phyloP scores from a whole-genome alignment of 2,113 vertebrate species.

The Chascanopsetta lugubris region DNA sequence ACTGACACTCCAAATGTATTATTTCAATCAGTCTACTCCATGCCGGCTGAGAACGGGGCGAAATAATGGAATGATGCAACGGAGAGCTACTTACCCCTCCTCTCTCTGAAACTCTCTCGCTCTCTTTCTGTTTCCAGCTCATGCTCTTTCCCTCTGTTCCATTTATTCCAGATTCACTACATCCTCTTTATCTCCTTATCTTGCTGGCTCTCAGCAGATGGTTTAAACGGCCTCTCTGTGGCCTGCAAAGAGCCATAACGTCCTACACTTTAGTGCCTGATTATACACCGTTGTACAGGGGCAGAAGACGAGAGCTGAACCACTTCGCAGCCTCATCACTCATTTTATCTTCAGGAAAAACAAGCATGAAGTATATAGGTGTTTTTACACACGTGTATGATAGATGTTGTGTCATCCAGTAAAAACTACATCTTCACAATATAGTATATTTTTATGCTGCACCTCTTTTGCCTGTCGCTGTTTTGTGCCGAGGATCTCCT shows the following conservation, averaged over 20 bases:
- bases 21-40: constrained; percentile 64
- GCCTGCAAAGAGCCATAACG: background rate
- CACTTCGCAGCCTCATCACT: background rate
- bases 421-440: too few species aligned
- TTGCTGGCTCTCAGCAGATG: background rate
- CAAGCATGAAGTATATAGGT: background rate
- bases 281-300: background rate
- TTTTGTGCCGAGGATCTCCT: too few species aligned
- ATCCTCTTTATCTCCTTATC: background rate
- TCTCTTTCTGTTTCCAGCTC: background rate
- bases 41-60: constrained; percentile 33
- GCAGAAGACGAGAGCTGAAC: background rate
- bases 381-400: background rate
- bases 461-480: too few species aligned
- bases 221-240: constrained; percentile 4
- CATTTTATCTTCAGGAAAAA: background rate
- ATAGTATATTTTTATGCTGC: too few species aligned
- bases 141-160: background rate
- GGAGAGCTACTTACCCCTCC: background rate
- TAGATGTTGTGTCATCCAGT: too few species aligned
- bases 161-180: background rate
- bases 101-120: background rate
- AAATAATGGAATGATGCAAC: constrained; percentile 33
- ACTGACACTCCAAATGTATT: constrained; percentile 76
- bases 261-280: background rate